phyloP scores from a whole-genome alignment of 2,113 vertebrate genomes.

The Aldabrachelys gigantea region DNA sequence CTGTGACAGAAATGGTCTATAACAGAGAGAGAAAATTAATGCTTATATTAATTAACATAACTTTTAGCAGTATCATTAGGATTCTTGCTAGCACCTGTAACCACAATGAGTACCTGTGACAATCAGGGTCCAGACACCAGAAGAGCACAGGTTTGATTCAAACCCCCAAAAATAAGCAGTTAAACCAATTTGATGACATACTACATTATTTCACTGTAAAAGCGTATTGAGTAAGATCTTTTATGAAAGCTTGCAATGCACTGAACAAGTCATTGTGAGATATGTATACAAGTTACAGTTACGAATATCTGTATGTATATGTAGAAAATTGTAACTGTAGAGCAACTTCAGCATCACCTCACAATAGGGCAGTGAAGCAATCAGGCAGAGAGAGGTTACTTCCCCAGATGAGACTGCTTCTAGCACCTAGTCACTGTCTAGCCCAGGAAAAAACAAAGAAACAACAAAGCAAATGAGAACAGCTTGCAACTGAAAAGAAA shows the following conservation, averaged over 20 bases:
- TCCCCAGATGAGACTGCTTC: not conserved
- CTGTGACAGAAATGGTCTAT: not conserved
- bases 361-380: not conserved
- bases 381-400: not conserved
- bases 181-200: not conserved
- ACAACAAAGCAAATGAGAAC: not conserved
- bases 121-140: not conserved
- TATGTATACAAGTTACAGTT: not conserved
- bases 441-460: not conserved
- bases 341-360: no score
- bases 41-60: not conserved
- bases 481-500: not conserved
- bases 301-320: not conserved
- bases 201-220: not conserved
- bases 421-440: not conserved
- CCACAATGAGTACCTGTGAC: not conserved
- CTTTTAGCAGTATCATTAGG: not conserved
- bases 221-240: not conserved
- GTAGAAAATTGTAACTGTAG: not conserved
- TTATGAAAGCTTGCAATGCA: not conserved
- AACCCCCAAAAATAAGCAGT: not conserved
- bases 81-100: not conserved
- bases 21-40: not conserved
- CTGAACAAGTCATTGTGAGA: not conserved
- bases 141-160: not conserved